Evolutionary conservation across 35 echinoderm and acorn worm genomes (phyloP), one percentile per base, ranked within the genome.

Genomic region (Chiridota heheva): DNA sequence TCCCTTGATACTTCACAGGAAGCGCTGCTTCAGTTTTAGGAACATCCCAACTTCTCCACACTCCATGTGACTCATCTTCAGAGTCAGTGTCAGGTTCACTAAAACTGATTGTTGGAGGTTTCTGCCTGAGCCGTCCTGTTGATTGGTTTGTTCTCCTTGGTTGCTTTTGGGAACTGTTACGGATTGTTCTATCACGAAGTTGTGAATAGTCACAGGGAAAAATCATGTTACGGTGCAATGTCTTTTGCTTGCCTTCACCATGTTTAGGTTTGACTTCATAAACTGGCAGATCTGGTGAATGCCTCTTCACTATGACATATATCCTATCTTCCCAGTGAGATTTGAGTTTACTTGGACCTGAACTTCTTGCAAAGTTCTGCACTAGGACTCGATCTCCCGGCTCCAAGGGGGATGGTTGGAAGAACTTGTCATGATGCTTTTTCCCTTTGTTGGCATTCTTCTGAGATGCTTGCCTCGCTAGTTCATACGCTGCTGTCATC

Each of bases 321-420:
- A 61, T 44, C 15, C 30, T 36, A 17, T 62, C 36, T 39, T 86
- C 83, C 83, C 83, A 86, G 24, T 45, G 35, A 20, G 46, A 13
- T 29, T 25, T 22, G 7, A 86, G n/a, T 44, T 86, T 86, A 5
- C 37, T 12, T 1, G 82, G 55, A 32, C 71, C 83, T 10, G 63
- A 29, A 2, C 26, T 59, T 41, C 17, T 22, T 17, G 35, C 27
- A 7, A 63, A n/a, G 44, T 64, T 77, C 36, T 58, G 5, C 32
- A 86, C 71, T 6, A 86, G 57, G n/a, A 86, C 76, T 42, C 76
- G 33, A 30, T 80, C 76, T 16, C 57, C 55, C 5, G 53, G 76
- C 25, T 2, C 7, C 20, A 80, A 42, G 1, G 4, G 32, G 24
- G 34, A 18, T 10, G 26, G 1, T 3, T 40, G 2, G 28, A 38